A percentile compares a stretch with the other conserved stretches of the same genome.
These are phyloP conservation scores for Himalopsyche anomala DNA, from an alignment of 2,888 invertebrate species.

Conservation along the genomic window DNA sequence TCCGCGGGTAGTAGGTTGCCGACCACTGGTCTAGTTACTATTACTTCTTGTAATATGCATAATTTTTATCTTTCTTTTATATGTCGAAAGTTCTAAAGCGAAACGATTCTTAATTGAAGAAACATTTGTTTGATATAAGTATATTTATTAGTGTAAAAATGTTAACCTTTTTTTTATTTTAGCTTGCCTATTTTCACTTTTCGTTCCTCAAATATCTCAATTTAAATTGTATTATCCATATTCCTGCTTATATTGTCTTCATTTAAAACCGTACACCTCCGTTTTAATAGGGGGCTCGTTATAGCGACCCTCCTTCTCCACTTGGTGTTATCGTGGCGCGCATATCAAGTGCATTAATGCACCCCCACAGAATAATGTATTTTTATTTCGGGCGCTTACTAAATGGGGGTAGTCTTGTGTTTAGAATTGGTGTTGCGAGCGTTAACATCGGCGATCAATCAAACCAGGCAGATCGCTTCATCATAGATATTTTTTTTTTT, in stretches of 20 bases:
- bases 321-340: slow-evolving; percentile 8
- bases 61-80: no score
- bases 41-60: no score
- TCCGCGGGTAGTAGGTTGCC: no score
- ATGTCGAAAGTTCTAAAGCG: no score
- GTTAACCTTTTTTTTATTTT: no score
- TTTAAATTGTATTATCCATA: background rate
- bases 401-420: slow-evolving; percentile 9
- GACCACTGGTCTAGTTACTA: no score
- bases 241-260: background rate
- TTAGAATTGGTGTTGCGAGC: background rate
- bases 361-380: background rate
- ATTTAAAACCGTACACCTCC: slow-evolving; percentile 11
- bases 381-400: background rate
- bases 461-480: background rate
- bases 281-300: slow-evolving; percentile 8
- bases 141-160: no score
- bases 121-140: no score
- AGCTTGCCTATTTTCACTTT: no score
- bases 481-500: background rate
- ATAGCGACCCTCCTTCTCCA: slow-evolving; percentile 11
- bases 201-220: background rate
- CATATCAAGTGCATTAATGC: slow-evolving; percentile 34
- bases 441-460: slow-evolving; percentile 14
- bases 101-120: no score